Evolutionary conservation across 2,888 invertebrate genomes (phyloP).

Genomic region (Agrochola macilenta): DNA sequence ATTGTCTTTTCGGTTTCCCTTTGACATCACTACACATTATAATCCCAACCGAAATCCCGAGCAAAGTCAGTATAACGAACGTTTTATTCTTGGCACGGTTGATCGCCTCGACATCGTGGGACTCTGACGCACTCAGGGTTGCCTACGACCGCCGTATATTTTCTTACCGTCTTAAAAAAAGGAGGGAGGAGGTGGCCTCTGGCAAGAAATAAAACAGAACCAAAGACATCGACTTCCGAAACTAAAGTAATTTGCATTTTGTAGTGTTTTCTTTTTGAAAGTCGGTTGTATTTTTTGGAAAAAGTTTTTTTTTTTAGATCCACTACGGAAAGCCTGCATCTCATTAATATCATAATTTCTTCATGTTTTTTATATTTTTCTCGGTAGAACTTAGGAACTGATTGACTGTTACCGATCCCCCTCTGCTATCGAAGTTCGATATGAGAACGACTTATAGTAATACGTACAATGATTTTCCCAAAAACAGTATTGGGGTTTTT

Average conservation of each 20-base stretch:
- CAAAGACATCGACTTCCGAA: not conserved
- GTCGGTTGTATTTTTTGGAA: not conserved
- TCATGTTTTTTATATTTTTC: not conserved
- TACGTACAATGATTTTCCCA: not conserved
- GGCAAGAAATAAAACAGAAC: not conserved
- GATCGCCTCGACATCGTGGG: slow-evolving; percentile 42
- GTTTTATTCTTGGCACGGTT: slow-evolving; percentile 50
- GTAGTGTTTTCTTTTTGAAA: not conserved
- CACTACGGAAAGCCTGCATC: no score
- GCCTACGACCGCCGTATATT: slow-evolving; percentile 23
- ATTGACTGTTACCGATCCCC: slow-evolving; percentile 43
- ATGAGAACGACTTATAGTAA: slow-evolving; percentile 15
- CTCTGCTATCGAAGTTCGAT: slow-evolving; percentile 26
- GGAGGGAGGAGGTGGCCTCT: not conserved
- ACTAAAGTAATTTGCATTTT: not conserved
- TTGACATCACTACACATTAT: slow-evolving; percentile 50
- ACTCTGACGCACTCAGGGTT: slow-evolving; percentile 39
- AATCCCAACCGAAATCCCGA: slow-evolving; percentile 47
- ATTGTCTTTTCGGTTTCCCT: slow-evolving; percentile 2
- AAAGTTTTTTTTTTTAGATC: not conserved
- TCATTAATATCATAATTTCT: no score
- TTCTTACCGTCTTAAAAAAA: not conserved
- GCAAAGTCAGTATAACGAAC: slow-evolving; percentile 44
- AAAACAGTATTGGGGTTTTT: not conserved
- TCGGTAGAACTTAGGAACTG: slow-evolving; percentile 45